Conservation (phyloP, 1,140 invertebrate species). For the Ganaspis sp. region DNA sequence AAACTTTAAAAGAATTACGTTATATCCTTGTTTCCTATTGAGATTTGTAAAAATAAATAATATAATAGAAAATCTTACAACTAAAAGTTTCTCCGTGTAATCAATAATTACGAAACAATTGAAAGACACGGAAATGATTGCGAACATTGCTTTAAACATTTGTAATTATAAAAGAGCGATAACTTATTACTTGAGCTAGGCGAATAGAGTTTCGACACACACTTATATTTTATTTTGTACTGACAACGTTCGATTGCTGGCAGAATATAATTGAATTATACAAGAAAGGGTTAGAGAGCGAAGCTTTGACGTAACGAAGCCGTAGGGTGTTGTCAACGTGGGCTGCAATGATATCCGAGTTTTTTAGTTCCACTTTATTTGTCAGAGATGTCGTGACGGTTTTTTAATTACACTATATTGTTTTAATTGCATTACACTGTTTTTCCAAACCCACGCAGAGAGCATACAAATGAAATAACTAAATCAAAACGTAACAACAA, state of each 20-base stretch:
- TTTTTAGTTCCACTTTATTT: not conserved
- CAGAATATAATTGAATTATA: constrained; percentile 21
- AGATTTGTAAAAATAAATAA: too few relatives aligned
- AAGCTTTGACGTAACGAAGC: constrained; percentile 58
- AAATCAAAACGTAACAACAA: too few relatives aligned
- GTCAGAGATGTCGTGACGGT: not conserved
- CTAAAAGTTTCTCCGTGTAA: too few relatives aligned
- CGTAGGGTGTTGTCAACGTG: constrained; percentile 48
- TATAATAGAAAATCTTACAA: too few relatives aligned
- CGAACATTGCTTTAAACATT: not conserved
- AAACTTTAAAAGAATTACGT: too few relatives aligned
- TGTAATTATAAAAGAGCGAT: not conserved
- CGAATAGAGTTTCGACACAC: not conserved
- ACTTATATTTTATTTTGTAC: not conserved
- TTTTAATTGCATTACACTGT: too few relatives aligned
- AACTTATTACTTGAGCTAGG: not conserved
- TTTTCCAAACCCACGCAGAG: too few relatives aligned
- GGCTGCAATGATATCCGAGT: not conserved
- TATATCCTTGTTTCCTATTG: too few relatives aligned
- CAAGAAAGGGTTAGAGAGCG: constrained; percentile 41
- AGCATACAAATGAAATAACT: too few relatives aligned
- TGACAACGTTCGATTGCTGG: not conserved
- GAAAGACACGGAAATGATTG: not conserved
- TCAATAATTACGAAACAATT: not conserved
- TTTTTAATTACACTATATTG: not conserved